Evolutionary conservation across 1,140 invertebrate genomes (phyloP), one percentile per base, ranked within the genome.

Genomic region (Trypoxylus dichotomus): DNA sequence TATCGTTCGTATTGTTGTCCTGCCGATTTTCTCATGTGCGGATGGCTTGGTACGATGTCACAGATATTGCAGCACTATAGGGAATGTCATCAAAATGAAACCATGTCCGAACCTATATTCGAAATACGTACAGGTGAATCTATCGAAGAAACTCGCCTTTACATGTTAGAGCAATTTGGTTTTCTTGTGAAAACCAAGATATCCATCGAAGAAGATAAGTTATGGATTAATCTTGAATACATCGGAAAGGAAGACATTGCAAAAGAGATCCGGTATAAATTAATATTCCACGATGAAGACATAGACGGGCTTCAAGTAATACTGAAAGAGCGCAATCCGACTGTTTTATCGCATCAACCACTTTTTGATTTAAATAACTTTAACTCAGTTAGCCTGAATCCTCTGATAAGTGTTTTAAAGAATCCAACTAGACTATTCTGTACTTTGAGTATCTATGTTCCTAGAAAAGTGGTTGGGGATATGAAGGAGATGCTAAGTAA

Each of bases 161-260:
- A 47, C n/a, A 75, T 29, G 24, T 29, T 29, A 24, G 41, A 47
- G 3, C 15, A 54, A 6, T 43, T 75, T 47, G 25, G 19, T 25
- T 75, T 75, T 27, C 74, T 75, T 25, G 41, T 75, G 3, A 75
- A 75, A 75, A 8, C 21, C 6, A 75, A 75, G n/a, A 29, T 25
- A 6, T 75, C 41, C 24, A 10, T 8, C 15, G n/a, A 43, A 25
- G 74, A 75, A 25, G 74, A 32, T 7, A 75, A 75, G 54, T 0
- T 75, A 24, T 75, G 74, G 74, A 54, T 75, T 8, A 47, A 29
- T 24, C 25, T 75, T 21, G 74, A 75, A 27, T 42, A 75, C 27
- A 41, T 75, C 24, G 43, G 74, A 1, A 19, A 74, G 10, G 32
- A 41, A 15, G 72, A 74, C 1, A n/a, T 21, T 27, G 11, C 74